phyloP scores from a whole-genome alignment of 2,113 vertebrate species.

The Gnathonemus echidnorhynchus region DNA sequence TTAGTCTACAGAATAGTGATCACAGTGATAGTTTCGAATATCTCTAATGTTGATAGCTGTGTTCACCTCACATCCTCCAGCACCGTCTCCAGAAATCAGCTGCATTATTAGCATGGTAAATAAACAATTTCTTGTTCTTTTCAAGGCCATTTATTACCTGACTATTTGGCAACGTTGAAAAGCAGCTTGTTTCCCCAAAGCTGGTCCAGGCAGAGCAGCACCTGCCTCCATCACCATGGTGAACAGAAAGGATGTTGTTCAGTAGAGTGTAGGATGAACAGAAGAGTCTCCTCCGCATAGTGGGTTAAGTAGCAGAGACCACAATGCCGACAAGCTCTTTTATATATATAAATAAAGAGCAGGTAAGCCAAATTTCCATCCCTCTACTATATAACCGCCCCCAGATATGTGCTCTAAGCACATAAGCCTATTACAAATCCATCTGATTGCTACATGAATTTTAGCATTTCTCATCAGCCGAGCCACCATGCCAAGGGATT shows the following conservation, averaged over 20 bases:
- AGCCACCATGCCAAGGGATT: background rate
- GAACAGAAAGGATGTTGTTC: background rate
- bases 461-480: conserved; percentile 12
- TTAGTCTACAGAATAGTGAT: background rate
- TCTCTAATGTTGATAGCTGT: background rate
- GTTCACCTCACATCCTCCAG: background rate
- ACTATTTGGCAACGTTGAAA: background rate
- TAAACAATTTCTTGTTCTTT: background rate
- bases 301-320: conserved; percentile 5
- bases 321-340: conserved; percentile 1
- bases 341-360: background rate
- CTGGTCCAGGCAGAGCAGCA: background rate
- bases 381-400: background rate
- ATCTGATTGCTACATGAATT: conserved; percentile 12
- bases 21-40: background rate
- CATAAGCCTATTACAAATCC: conserved; percentile 19
- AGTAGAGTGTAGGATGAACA: background rate
- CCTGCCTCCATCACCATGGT: background rate
- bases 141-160: background rate
- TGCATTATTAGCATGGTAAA: background rate
- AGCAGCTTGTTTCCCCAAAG: background rate
- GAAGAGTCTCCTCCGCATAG: background rate
- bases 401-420: conserved; percentile 13
- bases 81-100: background rate
- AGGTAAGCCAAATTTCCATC: conserved; percentile 10